These are phyloP conservation scores for Urosaurus nigricauda DNA, from an alignment of 2,797 vertebrate species.

Conservation along the genomic window DNA sequence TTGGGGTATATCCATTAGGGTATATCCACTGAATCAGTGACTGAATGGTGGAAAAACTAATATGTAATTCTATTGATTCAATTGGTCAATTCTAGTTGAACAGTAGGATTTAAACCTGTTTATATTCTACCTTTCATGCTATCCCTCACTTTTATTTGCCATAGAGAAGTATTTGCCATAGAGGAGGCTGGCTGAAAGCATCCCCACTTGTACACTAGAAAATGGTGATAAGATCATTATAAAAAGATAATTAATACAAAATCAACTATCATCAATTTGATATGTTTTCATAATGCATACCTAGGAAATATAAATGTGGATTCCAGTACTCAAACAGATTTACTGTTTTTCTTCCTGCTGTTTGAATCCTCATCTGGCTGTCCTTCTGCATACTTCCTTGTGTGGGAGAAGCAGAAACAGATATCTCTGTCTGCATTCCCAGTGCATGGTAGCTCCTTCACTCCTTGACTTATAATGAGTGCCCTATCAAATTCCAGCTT, in stretches of 20 bases:
- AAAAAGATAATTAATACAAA: background rate
- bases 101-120: background rate
- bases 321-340: background rate
- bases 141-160: background rate
- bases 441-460: background rate
- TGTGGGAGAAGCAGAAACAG: background rate
- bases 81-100: no score
- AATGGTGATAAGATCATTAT: background rate
- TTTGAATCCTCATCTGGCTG: background rate
- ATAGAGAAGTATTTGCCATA: background rate
- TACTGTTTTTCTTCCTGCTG: background rate
- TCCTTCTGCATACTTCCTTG: background rate
- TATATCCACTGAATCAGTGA: no score
- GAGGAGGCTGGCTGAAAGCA: background rate
- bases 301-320: background rate
- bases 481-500: background rate
- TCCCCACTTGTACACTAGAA: background rate
- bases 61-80: no score
- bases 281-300: background rate
- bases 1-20: no score
- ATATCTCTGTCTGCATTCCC: background rate
- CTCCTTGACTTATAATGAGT: background rate
- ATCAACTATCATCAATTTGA: background rate
- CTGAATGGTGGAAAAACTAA: no score
- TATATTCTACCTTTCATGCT: no score